A percentile compares a stretch with the other conserved stretches of the same genome.
Conservation (phyloP, 2,888 invertebrate genomes). For the Deladenus siricidicola region DNA sequence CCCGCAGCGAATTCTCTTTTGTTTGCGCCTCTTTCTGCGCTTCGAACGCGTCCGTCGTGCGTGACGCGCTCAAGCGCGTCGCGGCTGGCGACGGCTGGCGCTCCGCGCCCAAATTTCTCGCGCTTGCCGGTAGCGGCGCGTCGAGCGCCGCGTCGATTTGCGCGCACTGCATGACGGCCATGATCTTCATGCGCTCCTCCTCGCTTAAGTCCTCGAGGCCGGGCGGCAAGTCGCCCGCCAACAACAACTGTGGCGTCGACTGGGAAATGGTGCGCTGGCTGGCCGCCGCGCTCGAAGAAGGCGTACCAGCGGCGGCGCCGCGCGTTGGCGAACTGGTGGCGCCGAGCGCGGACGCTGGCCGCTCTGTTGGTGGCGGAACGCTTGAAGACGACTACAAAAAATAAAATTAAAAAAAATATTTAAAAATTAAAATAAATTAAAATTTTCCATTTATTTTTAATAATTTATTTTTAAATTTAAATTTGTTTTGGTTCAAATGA, state of each 20-base stretch:
- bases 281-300: background rate
- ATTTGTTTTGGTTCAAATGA: no score
- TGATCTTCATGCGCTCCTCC: slow-evolving; percentile 62
- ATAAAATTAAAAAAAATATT: no score
- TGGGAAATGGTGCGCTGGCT: no score
- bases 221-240: slow-evolving; percentile 35
- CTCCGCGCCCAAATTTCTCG: no score
- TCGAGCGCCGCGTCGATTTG: slow-evolving; percentile 49
- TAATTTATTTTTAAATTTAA: no score
- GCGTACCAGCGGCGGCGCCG: background rate
- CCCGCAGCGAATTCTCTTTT: no score
- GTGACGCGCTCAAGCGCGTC: background rate
- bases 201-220: slow-evolving; percentile 57
- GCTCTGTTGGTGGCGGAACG: no score
- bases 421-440: no score
- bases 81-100: no score
- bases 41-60: background rate
- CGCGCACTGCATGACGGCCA: slow-evolving; percentile 63
- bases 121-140: no score
- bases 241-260: no score
- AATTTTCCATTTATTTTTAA: background rate
- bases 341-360: slow-evolving; percentile 23
- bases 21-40: no score
- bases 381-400: background rate
- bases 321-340: background rate